Evolutionary conservation across 2,888 invertebrate genomes (phyloP).

Genomic region (Eurytoma californica): DNA sequence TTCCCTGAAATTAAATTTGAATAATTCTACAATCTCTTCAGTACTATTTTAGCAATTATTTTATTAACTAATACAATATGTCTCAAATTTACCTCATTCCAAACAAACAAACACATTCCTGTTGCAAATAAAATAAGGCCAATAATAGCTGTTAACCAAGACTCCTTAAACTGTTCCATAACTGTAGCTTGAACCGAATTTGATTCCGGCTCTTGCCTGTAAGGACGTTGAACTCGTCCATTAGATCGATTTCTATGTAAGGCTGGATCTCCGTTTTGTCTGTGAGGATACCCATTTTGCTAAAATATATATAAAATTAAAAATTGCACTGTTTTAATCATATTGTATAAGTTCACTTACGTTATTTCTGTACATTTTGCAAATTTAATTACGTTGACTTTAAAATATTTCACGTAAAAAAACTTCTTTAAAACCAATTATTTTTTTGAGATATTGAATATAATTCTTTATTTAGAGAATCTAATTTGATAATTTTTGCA

Average conservation of each 20-base stretch:
- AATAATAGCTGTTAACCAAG: constrained; percentile 84
- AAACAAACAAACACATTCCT: constrained; percentile 84
- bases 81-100: constrained; percentile 85
- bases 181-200: constrained; percentile 32
- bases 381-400: too few species aligned
- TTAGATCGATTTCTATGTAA: constrained; percentile 38
- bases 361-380: too few species aligned
- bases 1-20: constrained; percentile 77
- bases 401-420: too few species aligned
- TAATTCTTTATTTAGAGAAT: background rate
- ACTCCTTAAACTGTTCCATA: constrained; percentile 80
- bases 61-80: constrained; percentile 8
- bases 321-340: too few species aligned
- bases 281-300: constrained; percentile 45
- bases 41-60: background rate
- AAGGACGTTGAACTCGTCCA: constrained; percentile 20
- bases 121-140: constrained; percentile 81
- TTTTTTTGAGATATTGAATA: background rate
- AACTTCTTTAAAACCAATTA: too few species aligned
- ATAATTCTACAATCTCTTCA: constrained; percentile 1
- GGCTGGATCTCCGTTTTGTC: constrained; percentile 25
- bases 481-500: too few species aligned
- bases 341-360: too few species aligned
- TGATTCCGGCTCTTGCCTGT: constrained; percentile 29
- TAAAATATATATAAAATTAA: background rate